Percentiles rank a stretch among this genome's conserved stretches.
Evolutionary conservation across 2,797 vertebrate genomes (phyloP).

Genomic region (Hoplostethus atlanticus): DNA sequence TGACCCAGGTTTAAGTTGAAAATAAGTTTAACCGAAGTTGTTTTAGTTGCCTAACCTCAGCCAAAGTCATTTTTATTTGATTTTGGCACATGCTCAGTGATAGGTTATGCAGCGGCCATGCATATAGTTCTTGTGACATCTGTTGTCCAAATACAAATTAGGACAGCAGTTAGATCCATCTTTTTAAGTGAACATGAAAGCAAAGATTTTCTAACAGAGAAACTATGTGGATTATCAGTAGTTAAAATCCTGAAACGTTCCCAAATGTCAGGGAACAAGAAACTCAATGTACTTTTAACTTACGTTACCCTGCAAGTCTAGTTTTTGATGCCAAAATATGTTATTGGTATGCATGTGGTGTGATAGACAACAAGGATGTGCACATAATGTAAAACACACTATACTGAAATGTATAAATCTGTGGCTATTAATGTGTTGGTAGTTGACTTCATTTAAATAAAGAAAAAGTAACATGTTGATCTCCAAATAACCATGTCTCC

Average conservation of each 20-base stretch:
- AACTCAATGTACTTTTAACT: background rate
- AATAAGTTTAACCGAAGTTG: no score
- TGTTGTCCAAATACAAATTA: background rate
- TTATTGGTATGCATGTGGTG: conserved; percentile 7
- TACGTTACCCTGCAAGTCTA: no score
- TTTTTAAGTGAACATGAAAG: background rate
- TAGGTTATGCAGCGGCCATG: no score
- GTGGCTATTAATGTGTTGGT: conserved; percentile 13
- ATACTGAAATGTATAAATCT: conserved; percentile 5
- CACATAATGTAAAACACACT: conserved; percentile 19
- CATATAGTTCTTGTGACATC: no score
- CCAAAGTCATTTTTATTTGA: no score
- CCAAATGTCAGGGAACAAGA: background rate
- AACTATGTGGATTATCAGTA: background rate
- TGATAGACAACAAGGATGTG: conserved; percentile 6
- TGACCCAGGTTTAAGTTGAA: no score
- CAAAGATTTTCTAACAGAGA: background rate
- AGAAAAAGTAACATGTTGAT: conserved; percentile 1
- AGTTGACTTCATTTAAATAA: conserved; percentile 3
- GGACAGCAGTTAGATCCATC: background rate
- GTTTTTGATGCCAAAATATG: no score
- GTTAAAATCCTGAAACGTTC: background rate
- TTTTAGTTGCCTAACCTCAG: no score
- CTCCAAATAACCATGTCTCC: background rate
- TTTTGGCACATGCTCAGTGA: no score